Evolutionary conservation across 2,113 vertebrate genomes (phyloP).

Genomic region (Antigone vipio): DNA sequence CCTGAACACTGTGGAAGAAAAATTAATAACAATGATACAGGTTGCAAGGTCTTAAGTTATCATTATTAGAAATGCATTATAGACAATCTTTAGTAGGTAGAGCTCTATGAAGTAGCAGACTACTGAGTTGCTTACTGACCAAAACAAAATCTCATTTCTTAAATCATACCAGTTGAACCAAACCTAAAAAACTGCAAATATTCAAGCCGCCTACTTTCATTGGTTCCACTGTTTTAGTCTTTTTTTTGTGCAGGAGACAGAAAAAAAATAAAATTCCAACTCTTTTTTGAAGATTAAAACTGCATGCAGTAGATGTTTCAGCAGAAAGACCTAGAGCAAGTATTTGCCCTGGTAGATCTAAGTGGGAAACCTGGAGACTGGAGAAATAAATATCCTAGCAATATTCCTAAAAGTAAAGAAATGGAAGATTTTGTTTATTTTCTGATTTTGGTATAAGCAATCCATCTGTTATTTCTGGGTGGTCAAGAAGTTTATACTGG

Average conservation of each 20-base stretch:
- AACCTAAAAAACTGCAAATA: not conserved
- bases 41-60: not conserved
- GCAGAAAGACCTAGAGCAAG: not conserved
- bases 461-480: constrained; percentile 2
- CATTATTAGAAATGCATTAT: not conserved
- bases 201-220: not conserved
- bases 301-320: not conserved
- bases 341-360: not conserved
- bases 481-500: constrained; percentile 3
- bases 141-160: not conserved
- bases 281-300: not conserved
- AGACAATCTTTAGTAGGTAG: not conserved
- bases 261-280: not conserved
- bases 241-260: not conserved
- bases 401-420: not conserved
- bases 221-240: not conserved
- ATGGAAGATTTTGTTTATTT: not conserved
- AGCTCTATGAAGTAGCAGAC: not conserved
- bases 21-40: not conserved
- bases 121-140: not conserved
- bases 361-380: not conserved
- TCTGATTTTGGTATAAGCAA: not conserved
- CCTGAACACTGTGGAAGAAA: not conserved
- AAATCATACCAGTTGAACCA: not conserved
- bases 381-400: not conserved